phyloP scores from a whole-genome alignment of 1,140 invertebrate genomes.

The Maniola jurtina region DNA sequence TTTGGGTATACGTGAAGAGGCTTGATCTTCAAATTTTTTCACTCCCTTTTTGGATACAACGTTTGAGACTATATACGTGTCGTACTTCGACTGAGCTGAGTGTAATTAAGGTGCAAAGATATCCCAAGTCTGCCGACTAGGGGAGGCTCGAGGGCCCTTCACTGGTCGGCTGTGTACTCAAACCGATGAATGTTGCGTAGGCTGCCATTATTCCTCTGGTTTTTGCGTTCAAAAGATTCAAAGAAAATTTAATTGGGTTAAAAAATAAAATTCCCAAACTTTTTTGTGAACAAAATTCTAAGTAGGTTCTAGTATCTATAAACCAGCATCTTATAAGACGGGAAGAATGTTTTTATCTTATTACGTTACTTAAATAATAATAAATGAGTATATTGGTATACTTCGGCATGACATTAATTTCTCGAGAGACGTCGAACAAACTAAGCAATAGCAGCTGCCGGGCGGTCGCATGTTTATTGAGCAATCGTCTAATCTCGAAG shows the following conservation, averaged over 20 bases:
- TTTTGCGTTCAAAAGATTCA: constrained; percentile 68
- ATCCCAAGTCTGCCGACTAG: constrained; percentile 69
- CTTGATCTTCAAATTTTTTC: constrained; percentile 62
- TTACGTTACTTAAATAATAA: constrained; percentile 2
- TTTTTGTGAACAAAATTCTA: constrained; percentile 1
- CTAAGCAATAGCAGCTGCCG: constrained; percentile 66
- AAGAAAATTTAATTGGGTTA: constrained; percentile 67
- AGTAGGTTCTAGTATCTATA: too few relatives aligned
- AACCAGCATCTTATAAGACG: background rate
- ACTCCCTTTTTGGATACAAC: constrained; percentile 57
- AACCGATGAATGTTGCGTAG: constrained; percentile 72
- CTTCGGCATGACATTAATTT: constrained; percentile 55
- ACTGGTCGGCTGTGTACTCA: constrained; percentile 68
- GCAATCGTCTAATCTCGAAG: constrained; percentile 74
- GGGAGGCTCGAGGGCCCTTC: constrained; percentile 61
- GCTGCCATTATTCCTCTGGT: constrained; percentile 56
- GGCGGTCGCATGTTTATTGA: constrained; percentile 68
- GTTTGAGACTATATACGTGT: constrained; percentile 69
- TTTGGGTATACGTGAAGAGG: constrained; percentile 39
- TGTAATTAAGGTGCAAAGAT: constrained; percentile 79
- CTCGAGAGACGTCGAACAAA: constrained; percentile 66
- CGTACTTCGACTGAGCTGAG: constrained; percentile 62
- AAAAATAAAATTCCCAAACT: constrained; percentile 17
- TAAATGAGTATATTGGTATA: background rate
- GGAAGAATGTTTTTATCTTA: background rate